Evolutionary conservation across 30 jellyfish, hydroid and myxozoan genomes (phyloP).

Genomic region (Aurelia aurita): DNA sequence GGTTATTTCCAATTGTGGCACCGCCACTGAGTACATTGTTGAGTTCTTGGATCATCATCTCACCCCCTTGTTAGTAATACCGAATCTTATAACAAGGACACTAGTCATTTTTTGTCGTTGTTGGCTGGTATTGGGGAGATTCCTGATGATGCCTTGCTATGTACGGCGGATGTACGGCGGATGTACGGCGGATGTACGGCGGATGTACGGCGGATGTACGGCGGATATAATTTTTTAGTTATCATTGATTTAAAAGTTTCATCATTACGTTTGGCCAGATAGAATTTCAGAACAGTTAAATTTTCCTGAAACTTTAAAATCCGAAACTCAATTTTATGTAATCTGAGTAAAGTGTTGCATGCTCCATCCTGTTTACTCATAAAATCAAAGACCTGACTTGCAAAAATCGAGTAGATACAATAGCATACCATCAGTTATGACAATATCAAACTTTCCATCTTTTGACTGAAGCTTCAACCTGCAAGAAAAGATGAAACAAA

Average conservation of each 20-base stretch:
- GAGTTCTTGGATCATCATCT: too few relatives aligned
- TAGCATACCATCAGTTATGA: slow-evolving; percentile 70
- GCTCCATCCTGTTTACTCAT: not conserved
- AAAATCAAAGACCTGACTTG: not conserved
- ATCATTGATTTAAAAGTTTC: too few relatives aligned
- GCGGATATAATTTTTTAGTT: too few relatives aligned
- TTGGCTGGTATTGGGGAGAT: slow-evolving; percentile 6
- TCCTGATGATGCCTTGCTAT: slow-evolving; percentile 8
- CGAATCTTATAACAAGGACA: slow-evolving; percentile 30
- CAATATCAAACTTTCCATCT: slow-evolving; percentile 81
- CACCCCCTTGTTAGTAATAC: slow-evolving; percentile 29
- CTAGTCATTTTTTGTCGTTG: slow-evolving; percentile 12
- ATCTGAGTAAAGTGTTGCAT: too few relatives aligned
- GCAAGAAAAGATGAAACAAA: not conserved
- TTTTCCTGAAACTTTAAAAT: too few relatives aligned
- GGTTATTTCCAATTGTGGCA: too few relatives aligned
- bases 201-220: too few relatives aligned
- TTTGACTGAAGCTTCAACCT: slow-evolving; percentile 79
- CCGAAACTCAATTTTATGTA: too few relatives aligned
- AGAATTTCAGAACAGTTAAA: too few relatives aligned
- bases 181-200: too few relatives aligned
- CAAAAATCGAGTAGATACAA: not conserved
- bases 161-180: slow-evolving; percentile 49
- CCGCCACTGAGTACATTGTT: slow-evolving; percentile 16
- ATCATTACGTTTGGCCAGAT: too few relatives aligned